Base-by-base conservation (phyloP, 1,140 invertebrate species). In the Hestina assimilis region DNA sequence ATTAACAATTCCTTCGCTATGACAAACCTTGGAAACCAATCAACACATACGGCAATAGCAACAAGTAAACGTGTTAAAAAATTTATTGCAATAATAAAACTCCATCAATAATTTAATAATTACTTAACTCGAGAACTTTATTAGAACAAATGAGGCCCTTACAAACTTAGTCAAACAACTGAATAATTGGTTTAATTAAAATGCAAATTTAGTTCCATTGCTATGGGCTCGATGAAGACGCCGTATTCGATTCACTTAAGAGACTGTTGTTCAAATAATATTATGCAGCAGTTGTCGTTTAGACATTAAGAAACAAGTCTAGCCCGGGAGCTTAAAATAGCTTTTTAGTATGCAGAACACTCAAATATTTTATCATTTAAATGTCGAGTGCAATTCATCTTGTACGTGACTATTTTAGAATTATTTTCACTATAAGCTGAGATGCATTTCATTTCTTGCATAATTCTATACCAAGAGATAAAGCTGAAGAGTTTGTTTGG, bases 111-210 rank as follows among this genome's bases (percentile, higher is more conserved):
- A 6, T 24, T 24, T 24, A 21, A 24, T 21, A 6, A n/a, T 26
- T 14, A 26, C 12, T 50, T 19, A n/a, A 33, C 21, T 40, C 38
- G 14, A 43, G 9, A 4, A 51, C 35, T 28, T 45, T 29, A 15
- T 51, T 46, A 45, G 41, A 51, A 46, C 45, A 42, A 59, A 57
- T 38, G 19, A 19, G 17, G 45, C 63, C 38, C 63, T 69, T 50
- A 60, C 53, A 58, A 70, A 70, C 56, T 72, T 68, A 69, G 69
- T 76, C 70, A 73, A 74, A 79, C 74, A 79, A 70, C 59, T 59
- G 66, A 75, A 74, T 80, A 77, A 80, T 77, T 67, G 69, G 68
- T 66, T 59, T 69, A 59, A 80, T 77, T 80, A 67, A 73, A 72
- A 80, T 80, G 74, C 68, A 73, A 80, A 80, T 80, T 66, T 47